phyloP scores from a whole-genome alignment of 2,888 invertebrate species.

The Callyntrura sp. region DNA sequence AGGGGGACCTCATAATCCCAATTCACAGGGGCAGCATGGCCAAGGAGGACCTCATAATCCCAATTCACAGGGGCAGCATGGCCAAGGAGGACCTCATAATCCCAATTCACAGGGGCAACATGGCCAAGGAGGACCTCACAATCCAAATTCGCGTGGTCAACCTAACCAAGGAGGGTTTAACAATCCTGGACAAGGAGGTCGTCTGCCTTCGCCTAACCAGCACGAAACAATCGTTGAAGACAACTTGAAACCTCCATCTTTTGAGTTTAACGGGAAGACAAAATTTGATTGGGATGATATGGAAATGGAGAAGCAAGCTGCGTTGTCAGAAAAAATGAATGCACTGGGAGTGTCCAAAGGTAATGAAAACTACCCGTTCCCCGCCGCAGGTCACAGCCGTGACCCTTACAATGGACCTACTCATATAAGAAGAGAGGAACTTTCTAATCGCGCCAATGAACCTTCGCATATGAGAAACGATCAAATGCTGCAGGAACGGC shows the following conservation, averaged over 20 bases:
- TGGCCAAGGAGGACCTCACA: background rate
- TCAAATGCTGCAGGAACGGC: background rate
- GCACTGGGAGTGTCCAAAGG: background rate
- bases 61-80: background rate
- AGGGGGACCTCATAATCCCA: background rate
- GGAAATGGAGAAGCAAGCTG: background rate
- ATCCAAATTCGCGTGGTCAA: background rate
- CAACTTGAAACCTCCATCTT: background rate
- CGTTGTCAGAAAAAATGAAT: background rate
- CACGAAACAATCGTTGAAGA: background rate
- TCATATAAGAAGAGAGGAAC: background rate
- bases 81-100: background rate
- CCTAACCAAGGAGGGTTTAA: too few species aligned
- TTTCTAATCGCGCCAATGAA: background rate
- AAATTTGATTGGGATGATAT: background rate
- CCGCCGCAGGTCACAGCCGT: background rate
- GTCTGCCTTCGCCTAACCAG: too few species aligned
- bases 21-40: background rate
- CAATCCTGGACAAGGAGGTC: background rate
- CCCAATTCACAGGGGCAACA: background rate
- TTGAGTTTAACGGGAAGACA: background rate
- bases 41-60: background rate
- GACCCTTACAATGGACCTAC: background rate
- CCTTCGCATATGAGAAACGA: too few species aligned
- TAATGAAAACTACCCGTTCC: background rate